A percentile compares a stretch with the other conserved stretches of the same genome.
Conservation (phyloP, 2,113 vertebrate species). For the Melierax canorus region DNA sequence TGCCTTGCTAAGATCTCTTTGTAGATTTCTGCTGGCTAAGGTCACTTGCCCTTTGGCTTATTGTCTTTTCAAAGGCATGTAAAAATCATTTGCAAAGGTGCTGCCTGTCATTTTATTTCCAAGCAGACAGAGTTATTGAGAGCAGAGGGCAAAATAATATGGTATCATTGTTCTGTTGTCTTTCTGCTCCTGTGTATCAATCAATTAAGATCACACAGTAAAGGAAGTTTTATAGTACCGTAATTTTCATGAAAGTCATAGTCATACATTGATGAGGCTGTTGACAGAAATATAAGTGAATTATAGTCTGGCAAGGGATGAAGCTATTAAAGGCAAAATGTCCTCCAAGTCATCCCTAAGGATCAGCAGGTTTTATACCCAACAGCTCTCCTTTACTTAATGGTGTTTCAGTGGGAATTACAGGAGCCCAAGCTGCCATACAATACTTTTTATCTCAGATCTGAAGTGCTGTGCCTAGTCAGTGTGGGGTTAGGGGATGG, state of each 20-base stretch:
- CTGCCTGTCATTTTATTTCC: neutral
- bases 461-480: neutral
- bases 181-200: conserved; percentile 6
- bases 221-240: neutral
- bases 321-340: conserved; percentile 54
- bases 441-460: neutral
- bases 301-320: conserved; percentile 28
- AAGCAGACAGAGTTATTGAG: neutral
- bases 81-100: neutral
- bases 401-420: conserved; percentile 40
- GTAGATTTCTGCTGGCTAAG: neutral
- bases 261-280: conserved; percentile 36
- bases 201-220: neutral
- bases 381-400: conserved; percentile 15
- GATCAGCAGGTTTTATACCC: conserved; percentile 56
- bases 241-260: conserved; percentile 49
- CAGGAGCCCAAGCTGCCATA: neutral
- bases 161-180: neutral
- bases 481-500: neutral
- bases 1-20: neutral
- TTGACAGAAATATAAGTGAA: conserved; percentile 60
- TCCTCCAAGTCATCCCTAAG: conserved; percentile 42
- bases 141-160: neutral
- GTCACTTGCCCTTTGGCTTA: neutral
- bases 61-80: neutral